phyloP scores from a whole-genome alignment of 2,797 vertebrate genomes.

The Poeciliopsis presidionis region DNA sequence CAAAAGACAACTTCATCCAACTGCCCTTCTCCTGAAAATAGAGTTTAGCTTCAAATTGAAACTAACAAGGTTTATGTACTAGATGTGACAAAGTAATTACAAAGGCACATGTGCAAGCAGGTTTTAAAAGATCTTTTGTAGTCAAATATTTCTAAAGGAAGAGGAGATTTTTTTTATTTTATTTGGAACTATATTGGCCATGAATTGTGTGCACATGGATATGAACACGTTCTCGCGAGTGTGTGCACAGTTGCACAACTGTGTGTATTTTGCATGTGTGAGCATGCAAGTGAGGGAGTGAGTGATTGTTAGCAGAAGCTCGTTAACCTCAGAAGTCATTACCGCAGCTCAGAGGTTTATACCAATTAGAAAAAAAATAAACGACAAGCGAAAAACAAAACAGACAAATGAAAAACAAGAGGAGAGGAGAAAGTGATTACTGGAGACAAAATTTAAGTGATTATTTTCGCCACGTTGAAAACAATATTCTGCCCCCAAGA shows the following conservation, averaged over 20 bases:
- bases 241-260: constrained; percentile 16
- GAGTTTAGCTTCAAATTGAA: constrained; percentile 23
- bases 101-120: constrained; percentile 21
- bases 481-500: constrained; percentile 12
- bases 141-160: neutral
- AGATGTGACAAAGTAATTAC: constrained; percentile 26
- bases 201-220: constrained; percentile 5
- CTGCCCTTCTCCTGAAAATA: constrained; percentile 21
- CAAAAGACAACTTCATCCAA: constrained; percentile 15
- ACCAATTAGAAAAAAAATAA: constrained; percentile 69
- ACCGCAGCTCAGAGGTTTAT: constrained; percentile 75
- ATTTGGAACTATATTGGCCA: constrained; percentile 7
- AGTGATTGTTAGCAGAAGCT: constrained; percentile 71
- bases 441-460: constrained; percentile 34
- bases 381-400: constrained; percentile 51
- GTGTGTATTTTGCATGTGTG: constrained; percentile 4
- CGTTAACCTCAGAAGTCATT: constrained; percentile 71
- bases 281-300: constrained; percentile 28
- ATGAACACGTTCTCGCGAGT: neutral
- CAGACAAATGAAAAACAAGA: constrained; percentile 60
- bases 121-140: constrained; percentile 13
- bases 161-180: neutral
- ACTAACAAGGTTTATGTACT: constrained; percentile 35
- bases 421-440: constrained; percentile 51
- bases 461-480: constrained; percentile 52